Evolutionary conservation across 2,113 vertebrate genomes (phyloP).

Genomic region (Halichoerus grypus): DNA sequence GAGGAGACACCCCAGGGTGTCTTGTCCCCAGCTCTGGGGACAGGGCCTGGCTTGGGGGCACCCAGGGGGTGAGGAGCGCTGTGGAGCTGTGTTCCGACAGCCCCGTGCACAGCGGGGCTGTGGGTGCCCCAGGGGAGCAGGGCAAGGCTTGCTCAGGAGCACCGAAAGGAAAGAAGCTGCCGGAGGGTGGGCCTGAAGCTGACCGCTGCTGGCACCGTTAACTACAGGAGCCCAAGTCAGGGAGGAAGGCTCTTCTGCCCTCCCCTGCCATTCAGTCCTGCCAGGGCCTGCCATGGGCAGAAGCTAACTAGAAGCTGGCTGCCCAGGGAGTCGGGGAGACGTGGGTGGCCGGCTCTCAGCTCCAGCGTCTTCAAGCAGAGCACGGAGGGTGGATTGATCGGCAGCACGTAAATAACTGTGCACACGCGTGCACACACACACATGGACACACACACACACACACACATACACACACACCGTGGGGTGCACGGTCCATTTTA

Average conservation of each 20-base stretch:
- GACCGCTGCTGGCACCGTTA: neutral
- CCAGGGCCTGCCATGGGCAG: neutral
- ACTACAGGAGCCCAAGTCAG: neutral
- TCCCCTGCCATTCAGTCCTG: neutral
- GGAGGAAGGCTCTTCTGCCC: neutral
- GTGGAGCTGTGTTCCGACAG: neutral
- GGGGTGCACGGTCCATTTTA: neutral
- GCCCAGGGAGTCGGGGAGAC: neutral
- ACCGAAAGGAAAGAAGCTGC: too few relatives aligned
- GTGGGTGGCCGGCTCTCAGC: neutral
- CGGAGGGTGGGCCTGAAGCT: neutral
- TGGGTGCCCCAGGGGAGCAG: neutral
- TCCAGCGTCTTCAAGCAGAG: neutral
- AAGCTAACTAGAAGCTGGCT: neutral
- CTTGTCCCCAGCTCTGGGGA: neutral
- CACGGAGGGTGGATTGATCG: neutral
- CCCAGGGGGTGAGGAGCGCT: fast-evolving
- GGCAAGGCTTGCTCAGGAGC: neutral
- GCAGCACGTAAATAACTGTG: too few relatives aligned
- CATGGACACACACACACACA: neutral
- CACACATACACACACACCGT: too few relatives aligned
- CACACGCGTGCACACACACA: neutral
- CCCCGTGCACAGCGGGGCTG: neutral
- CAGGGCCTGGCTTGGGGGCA: neutral
- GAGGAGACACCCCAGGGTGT: neutral